These are phyloP conservation scores for Eulacestoma nigropectus DNA, from an alignment of 2,113 vertebrate genomes.

Conservation along the genomic window DNA sequence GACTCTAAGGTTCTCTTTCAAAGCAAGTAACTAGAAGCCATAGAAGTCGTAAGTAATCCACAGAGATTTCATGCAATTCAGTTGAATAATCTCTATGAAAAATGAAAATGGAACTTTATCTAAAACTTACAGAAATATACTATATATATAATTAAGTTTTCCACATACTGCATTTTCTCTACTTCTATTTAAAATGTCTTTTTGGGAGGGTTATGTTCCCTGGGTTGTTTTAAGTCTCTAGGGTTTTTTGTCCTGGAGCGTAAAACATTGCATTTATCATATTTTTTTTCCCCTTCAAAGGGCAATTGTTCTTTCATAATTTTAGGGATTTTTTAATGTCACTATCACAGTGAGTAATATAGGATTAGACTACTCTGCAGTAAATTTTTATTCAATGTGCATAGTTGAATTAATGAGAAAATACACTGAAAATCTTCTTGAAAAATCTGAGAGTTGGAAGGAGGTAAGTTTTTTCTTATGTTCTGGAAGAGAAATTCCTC, in stretches of 20 bases:
- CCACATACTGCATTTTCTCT: not conserved
- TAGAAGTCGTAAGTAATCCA: not conserved
- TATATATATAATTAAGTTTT: not conserved
- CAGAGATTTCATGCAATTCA: not conserved
- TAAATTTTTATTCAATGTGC: not conserved
- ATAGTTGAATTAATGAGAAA: not conserved
- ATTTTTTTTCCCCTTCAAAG: not conserved
- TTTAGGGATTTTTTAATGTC: not conserved
- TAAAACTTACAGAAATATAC: not conserved
- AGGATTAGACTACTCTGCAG: not conserved
- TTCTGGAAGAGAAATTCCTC: not conserved
- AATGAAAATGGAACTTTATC: not conserved
- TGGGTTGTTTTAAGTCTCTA: not conserved
- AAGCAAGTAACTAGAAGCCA: not conserved
- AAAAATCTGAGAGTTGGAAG: not conserved
- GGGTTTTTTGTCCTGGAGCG: not conserved
- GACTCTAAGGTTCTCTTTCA: not conserved
- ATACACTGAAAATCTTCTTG: not conserved
- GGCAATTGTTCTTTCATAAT: not conserved
- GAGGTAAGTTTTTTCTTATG: not conserved
- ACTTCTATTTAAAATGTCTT: not conserved
- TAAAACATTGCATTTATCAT: not conserved
- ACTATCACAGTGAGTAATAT: not conserved
- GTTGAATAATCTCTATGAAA: not conserved
- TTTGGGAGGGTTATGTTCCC: not conserved